phyloP scores from a whole-genome alignment of 2,888 invertebrate species.

The Lithophane ornitopus region DNA sequence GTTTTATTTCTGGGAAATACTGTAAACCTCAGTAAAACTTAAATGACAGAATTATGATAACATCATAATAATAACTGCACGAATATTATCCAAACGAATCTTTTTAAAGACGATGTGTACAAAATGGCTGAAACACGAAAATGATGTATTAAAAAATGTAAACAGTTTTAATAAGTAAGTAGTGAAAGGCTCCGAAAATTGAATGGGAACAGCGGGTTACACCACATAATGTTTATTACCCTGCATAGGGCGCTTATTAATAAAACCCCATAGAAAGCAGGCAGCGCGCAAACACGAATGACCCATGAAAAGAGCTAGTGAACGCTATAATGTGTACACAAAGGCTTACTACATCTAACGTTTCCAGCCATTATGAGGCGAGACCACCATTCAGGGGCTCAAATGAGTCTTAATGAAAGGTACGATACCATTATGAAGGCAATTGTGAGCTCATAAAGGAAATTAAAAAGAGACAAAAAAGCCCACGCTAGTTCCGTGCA shows the following conservation, averaged over 20 bases:
- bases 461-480: conserved; percentile 87
- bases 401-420: conserved; percentile 88
- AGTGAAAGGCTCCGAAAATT: conserved; percentile 54
- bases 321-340: conserved; percentile 80
- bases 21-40: not conserved
- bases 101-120: conserved; percentile 8
- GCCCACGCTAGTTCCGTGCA: conserved; percentile 69
- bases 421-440: conserved; percentile 88
- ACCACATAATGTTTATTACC: conserved; percentile 71
- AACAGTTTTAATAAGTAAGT: conserved; percentile 30
- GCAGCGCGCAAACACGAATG: conserved; percentile 76
- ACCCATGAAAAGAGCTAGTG: conserved; percentile 81
- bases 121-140: conserved; percentile 12
- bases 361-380: conserved; percentile 83
- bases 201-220: conserved; percentile 56
- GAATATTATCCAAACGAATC: conserved; percentile 2
- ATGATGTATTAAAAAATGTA: conserved; percentile 26
- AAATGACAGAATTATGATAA: conserved; percentile 31
- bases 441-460: conserved; percentile 88
- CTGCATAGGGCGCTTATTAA: conserved; percentile 78
- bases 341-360: conserved; percentile 85
- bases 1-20: conserved; percentile 13
- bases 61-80: conserved; percentile 4
- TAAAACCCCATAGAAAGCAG: conserved; percentile 78
- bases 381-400: conserved; percentile 84